Conservation (phyloP, 2,888 invertebrate genomes). For the Nebria brevicollis region DNA sequence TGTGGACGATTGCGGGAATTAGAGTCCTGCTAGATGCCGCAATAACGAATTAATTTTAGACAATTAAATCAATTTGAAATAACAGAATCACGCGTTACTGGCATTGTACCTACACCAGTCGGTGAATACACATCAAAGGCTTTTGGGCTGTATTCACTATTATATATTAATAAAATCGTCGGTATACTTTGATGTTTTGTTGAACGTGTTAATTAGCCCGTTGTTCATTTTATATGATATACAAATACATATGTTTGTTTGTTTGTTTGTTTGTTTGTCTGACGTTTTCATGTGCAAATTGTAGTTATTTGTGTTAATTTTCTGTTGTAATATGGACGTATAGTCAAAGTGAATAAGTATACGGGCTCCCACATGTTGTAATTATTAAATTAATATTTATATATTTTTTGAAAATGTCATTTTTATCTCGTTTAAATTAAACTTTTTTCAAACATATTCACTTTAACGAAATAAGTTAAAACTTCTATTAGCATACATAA, state of each 20-base stretch:
- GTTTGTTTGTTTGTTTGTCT: not conserved
- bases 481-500: too few species aligned
- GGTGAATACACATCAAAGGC: not conserved
- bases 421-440: too few species aligned
- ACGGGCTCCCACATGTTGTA: not conserved
- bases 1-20: too few species aligned
- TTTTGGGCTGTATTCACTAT: not conserved
- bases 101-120: not conserved
- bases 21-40: not conserved
- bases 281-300: not conserved
- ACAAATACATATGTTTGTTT: not conserved
- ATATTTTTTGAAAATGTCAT: too few species aligned
- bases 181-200: not conserved
- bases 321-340: not conserved
- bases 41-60: not conserved
- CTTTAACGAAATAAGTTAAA: too few species aligned
- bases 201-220: not conserved
- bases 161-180: not conserved
- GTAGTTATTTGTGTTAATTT: not conserved
- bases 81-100: not conserved
- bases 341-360: not conserved
- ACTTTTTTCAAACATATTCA: too few species aligned
- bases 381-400: too few species aligned
- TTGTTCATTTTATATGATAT: not conserved
- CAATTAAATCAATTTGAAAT: not conserved